These are phyloP conservation scores for Labroides dimidiatus DNA, from an alignment of 2,797 vertebrate genomes.

Conservation along the genomic window DNA sequence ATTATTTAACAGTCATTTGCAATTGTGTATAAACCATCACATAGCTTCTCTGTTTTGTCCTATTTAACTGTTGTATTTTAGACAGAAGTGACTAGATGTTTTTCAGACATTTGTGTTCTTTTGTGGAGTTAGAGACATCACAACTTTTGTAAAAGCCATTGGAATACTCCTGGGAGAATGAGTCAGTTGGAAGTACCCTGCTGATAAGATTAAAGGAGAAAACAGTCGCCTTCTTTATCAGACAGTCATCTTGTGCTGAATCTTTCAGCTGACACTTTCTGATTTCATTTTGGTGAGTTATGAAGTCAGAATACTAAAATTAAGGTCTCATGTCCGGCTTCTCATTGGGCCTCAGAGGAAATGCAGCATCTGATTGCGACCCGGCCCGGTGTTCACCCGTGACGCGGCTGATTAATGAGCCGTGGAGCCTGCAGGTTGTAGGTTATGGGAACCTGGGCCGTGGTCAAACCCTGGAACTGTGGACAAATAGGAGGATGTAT, in stretches of 20 bases:
- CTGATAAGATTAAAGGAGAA: no score
- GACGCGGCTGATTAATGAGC: slow-evolving; percentile 72
- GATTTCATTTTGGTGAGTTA: no score
- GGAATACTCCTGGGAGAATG: background rate
- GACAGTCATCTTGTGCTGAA: no score
- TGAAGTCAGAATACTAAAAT: background rate
- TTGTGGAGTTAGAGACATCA: background rate
- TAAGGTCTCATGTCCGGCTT: background rate
- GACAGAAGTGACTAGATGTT: background rate
- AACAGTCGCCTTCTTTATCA: no score
- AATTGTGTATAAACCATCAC: no score
- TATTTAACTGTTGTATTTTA: background rate
- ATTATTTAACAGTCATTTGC: no score
- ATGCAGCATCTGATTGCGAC: slow-evolving; percentile 25
- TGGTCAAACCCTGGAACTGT: slow-evolving; percentile 70
- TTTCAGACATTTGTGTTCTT: background rate
- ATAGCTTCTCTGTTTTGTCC: background rate
- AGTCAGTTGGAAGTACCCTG: background rate
- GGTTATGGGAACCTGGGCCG: slow-evolving; percentile 73
- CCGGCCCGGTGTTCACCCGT: slow-evolving; percentile 45
- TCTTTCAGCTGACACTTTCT: no score
- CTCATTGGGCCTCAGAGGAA: slow-evolving; percentile 10
- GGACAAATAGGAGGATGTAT: slow-evolving; percentile 68
- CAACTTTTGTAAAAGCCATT: background rate
- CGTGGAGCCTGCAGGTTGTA: slow-evolving; percentile 61